Base-by-base conservation (phyloP, 2,888 invertebrate species). In the Tridacna crocea region DNA sequence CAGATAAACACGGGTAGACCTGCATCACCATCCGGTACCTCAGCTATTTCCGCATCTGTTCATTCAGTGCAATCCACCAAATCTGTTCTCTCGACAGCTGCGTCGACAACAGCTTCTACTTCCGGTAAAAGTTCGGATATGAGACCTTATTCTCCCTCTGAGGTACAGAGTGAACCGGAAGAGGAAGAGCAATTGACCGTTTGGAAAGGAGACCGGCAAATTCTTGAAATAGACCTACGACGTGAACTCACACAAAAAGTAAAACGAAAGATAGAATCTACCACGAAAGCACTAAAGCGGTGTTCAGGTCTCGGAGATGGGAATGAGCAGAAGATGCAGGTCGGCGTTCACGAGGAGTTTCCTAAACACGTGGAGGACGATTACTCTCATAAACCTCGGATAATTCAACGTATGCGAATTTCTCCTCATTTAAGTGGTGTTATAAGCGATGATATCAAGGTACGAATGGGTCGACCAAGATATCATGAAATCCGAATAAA, bases 381-480 rank as follows among this genome's bases (percentile, higher is more conserved):
- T 77, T 93, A 88, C 77, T 82, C 90, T 51, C 80, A 83, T 26
- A 79, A 88, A 72, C 92, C 92, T 26, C 87, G 88, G 75, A 92
- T 92, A 27, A 89, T 90, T 10, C 92, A 93, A 73, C 85, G 87
- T 36, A 88, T 93, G 76, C 85, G 92, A 27, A 91, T 93, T 19
- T 92, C 93, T 6, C 92, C 93, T 0, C 89, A 91, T 61, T 88
- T 93, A 1, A 91, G 91, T 77, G 77, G 85, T 24, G 90, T 92
- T 8, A 92, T 93, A 63, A 82, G 88, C 55, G 84, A 88, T 61
- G 92, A 93, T 79, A 92, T 93, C 70, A 86, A 88, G 55, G 89
- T 90, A 15, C 82, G 93, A 47, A 92, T 93, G 92, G 92, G 92
- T n/a, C 76, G 91, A 19, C 92, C 92, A 10, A 80, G 92, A 17